Base-by-base conservation (phyloP, 2,797 vertebrate species). In the Miichthys miiuy region DNA sequence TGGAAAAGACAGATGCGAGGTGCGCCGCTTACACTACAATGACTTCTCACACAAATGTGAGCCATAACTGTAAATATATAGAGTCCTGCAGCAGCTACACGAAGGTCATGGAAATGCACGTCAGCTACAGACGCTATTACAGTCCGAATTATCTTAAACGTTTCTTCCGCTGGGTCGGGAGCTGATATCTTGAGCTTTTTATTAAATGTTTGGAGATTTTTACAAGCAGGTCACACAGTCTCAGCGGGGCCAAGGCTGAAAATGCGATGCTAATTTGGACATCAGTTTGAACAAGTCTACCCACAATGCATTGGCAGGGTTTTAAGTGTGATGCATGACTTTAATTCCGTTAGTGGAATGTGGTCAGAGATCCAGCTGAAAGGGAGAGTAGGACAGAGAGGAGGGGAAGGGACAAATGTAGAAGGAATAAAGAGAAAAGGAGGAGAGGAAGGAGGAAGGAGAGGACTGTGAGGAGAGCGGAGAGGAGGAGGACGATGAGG, bases 291-390 rank as follows among this genome's bases (percentile, higher is more conserved):
- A 92, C 91, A 92, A 92, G 90, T 88, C 91, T 92, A 90, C 92
- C 90, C 92, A 93, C 90, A 90, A 92, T 93, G 89, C 92, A 91
- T 87, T 92, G 93, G 92, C 89, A 84, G 86, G 90, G 89, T 90
- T 93, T 91, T 91, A 93, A 93, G 91, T 91, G 90, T 93, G 93
- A 93, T 93, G 91, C 93, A 93, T 94, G 91, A 91, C 91, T 94
- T 93, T 91, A 94, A 91, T 93, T 93, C 85, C 82, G 90, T 93
- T 91, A 92, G 92, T 93, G 91, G 92, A 94, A 92, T 93, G 91
- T 92, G 90, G 91, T 89, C 89, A 81, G 84, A 89, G 88, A 87
- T 86, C 84, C 81, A 81, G 82, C 80, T 87, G 88, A 88, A 89
- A 88, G 87, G 73, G 51, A 86, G 86, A 85, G 87, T 83, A 87